Evolutionary conservation across 1,140 invertebrate genomes (phyloP).

Genomic region (Chironomus tepperi): DNA sequence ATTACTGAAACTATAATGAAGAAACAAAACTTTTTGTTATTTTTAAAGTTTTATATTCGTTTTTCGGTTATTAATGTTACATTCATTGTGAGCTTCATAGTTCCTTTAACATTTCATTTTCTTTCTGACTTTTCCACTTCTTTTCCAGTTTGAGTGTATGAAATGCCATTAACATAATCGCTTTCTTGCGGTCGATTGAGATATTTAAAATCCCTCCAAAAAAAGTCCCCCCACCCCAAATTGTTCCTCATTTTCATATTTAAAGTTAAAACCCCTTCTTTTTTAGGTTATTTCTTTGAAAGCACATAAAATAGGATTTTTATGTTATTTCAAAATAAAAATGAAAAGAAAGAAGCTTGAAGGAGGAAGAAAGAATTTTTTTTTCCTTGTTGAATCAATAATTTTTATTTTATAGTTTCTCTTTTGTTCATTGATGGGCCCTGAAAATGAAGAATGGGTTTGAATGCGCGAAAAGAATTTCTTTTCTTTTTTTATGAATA

Average conservation of each 20-base stretch:
- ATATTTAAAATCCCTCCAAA: not conserved
- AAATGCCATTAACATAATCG: constrained; percentile 13
- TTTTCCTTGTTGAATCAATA: constrained; percentile 18
- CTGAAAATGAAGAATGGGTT: constrained; percentile 13
- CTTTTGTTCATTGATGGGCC: constrained; percentile 16
- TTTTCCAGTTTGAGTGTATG: not conserved
- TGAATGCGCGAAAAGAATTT: not conserved
- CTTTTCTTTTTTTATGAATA: not conserved
- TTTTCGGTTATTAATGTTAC: too few species aligned
- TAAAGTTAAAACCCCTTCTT: too few species aligned
- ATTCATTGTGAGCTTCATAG: too few species aligned
- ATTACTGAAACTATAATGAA: too few species aligned
- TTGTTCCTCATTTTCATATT: too few species aligned
- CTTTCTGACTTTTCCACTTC: not conserved
- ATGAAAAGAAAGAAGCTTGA: constrained; percentile 11
- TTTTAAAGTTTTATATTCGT: too few species aligned
- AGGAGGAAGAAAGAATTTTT: not conserved
- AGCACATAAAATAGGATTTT: constrained; percentile 9
- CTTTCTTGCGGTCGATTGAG: constrained; percentile 4
- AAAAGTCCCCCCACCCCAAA: not conserved
- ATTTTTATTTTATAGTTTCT: constrained; percentile 22
- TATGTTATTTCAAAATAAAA: constrained; percentile 9
- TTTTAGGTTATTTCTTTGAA: not conserved
- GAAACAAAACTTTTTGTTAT: too few species aligned
- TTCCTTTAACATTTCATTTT: too few species aligned